Percentiles rank a stretch among this genome's conserved stretches.
These are phyloP conservation scores for Notechis scutatus DNA, from an alignment of 2,113 vertebrate genomes.

Conservation along the genomic window DNA sequence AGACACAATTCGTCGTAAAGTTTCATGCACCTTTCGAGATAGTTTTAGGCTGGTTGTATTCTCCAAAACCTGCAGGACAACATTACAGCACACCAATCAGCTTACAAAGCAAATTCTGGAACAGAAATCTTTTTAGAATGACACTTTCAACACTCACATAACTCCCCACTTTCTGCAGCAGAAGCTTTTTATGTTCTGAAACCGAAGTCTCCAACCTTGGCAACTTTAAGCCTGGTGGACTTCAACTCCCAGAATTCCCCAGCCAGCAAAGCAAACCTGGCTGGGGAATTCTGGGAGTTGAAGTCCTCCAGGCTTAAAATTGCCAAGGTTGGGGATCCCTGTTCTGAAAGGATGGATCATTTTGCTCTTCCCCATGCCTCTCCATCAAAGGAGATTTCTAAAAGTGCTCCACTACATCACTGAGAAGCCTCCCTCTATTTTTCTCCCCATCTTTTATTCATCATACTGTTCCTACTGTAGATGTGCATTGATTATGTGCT, in stretches of 20 bases:
- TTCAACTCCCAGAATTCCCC: no score
- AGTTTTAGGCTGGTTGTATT: constrained; percentile 84
- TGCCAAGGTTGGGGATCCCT: no score
- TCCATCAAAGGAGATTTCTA: background rate
- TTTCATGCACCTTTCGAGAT: constrained; percentile 83
- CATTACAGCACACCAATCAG: background rate
- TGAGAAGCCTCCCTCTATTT: background rate
- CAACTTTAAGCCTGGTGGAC: no score
- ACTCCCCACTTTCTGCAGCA: background rate
- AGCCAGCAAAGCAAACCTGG: no score
- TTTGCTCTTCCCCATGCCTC: background rate
- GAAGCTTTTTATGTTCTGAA: background rate
- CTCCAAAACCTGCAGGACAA: constrained; percentile 80
- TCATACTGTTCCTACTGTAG: background rate
- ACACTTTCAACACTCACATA: background rate
- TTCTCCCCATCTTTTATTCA: background rate
- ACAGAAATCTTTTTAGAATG: background rate
- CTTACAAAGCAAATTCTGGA: background rate
- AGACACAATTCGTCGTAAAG: constrained; percentile 79
- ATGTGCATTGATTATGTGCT: background rate
- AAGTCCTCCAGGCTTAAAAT: no score
- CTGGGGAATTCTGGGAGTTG: no score
- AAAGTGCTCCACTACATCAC: background rate
- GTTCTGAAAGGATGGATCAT: no score
- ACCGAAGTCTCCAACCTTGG: no score